Conservation (phyloP, 2,888 invertebrate genomes). For the Globia sparganii region DNA sequence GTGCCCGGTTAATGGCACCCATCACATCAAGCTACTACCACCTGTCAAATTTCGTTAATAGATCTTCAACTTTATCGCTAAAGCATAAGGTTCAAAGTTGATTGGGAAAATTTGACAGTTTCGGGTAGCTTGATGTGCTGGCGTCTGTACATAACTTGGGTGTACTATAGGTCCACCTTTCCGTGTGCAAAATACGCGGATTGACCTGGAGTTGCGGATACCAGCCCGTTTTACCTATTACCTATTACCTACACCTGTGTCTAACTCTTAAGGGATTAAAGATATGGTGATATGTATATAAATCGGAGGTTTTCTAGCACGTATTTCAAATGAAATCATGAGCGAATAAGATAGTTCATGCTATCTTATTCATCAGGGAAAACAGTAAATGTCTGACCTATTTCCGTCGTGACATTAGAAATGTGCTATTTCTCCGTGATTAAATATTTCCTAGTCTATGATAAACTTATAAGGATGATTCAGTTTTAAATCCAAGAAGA, state of each 20-base stretch:
- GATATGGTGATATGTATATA: not conserved
- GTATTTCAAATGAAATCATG: constrained; percentile 22
- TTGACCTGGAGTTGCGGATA: too few relatives aligned
- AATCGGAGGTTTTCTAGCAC: constrained; percentile 6
- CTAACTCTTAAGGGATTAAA: not conserved
- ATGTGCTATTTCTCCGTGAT: constrained; percentile 34
- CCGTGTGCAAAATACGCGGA: too few relatives aligned
- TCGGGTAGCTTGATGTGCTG: too few relatives aligned
- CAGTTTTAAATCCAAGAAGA: not conserved
- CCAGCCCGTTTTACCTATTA: too few relatives aligned
- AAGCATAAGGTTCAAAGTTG: too few relatives aligned
- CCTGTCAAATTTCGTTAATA: too few relatives aligned
- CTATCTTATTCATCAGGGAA: constrained; percentile 46
- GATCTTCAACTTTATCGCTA: too few relatives aligned
- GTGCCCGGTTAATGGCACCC: too few relatives aligned
- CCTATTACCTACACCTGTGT: not conserved
- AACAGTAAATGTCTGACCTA: constrained; percentile 47
- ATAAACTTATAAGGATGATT: not conserved
- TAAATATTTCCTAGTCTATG: constrained; percentile 33
- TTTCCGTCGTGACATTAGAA: constrained; percentile 21
- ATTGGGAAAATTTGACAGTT: too few relatives aligned
- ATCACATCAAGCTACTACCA: too few relatives aligned
- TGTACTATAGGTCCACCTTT: too few relatives aligned
- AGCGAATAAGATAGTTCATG: constrained; percentile 15
- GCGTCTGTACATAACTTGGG: too few relatives aligned